Percentiles rank a stretch among this genome's conserved stretches.
Conservation (phyloP, 2,113 vertebrate genomes). For the Saguinus imperator region DNA sequence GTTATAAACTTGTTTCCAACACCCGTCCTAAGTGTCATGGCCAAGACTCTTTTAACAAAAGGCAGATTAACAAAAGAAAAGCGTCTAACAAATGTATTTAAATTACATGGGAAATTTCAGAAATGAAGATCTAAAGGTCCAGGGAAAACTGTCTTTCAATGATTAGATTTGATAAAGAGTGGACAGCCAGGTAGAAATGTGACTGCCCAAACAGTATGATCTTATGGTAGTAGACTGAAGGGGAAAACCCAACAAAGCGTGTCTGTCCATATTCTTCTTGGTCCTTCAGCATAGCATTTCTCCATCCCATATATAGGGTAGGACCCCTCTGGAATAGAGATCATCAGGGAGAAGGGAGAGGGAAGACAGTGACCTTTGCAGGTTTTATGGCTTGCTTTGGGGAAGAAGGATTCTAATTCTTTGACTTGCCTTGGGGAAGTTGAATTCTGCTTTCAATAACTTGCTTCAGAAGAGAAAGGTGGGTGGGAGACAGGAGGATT, state of each 20-base stretch:
- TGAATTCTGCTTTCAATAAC: background rate
- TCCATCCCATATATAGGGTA: background rate
- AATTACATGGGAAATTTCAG: background rate
- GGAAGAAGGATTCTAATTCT: background rate
- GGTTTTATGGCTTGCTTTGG: background rate
- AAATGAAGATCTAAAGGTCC: background rate
- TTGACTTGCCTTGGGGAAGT: background rate
- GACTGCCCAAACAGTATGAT: background rate
- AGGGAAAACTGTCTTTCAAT: background rate
- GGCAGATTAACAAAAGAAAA: background rate
- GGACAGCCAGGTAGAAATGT: background rate
- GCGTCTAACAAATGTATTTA: background rate
- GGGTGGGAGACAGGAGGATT: background rate
- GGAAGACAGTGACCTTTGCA: background rate
- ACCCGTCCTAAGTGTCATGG: background rate
- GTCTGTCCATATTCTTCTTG: background rate
- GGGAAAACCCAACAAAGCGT: background rate
- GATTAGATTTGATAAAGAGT: background rate
- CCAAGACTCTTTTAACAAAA: background rate
- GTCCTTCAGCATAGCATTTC: background rate
- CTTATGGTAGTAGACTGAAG: background rate
- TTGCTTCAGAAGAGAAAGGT: background rate
- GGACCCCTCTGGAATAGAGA: background rate
- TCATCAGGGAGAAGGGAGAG: background rate
- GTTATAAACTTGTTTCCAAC: too few relatives aligned